phyloP scores from a whole-genome alignment of 1,140 invertebrate species.

The Paracyclopina nana region DNA sequence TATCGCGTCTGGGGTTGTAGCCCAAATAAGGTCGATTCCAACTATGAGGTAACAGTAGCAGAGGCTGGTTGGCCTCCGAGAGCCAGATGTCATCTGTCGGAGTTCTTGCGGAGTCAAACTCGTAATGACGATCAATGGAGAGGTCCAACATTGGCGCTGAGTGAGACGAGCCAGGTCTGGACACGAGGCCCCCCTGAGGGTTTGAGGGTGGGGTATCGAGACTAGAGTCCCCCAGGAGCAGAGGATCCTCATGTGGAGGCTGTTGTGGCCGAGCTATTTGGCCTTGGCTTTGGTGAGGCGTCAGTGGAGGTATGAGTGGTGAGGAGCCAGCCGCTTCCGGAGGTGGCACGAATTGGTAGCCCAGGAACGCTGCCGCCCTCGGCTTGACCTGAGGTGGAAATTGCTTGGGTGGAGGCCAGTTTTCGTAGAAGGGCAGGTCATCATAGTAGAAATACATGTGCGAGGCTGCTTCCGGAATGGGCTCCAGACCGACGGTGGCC shows the following conservation, averaged over 20 bases:
- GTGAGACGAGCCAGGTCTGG: slow-evolving; percentile 19
- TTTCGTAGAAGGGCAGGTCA: slow-evolving; percentile 14
- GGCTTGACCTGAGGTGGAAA: background rate
- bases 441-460: no score
- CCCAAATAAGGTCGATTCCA: slow-evolving; percentile 33
- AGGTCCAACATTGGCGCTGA: slow-evolving; percentile 36
- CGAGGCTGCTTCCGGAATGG: background rate
- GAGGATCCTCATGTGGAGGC: background rate
- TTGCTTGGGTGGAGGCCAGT: slow-evolving; percentile 13
- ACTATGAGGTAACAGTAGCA: slow-evolving; percentile 1
- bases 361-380: background rate
- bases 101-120: slow-evolving; percentile 46
- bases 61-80: slow-evolving; percentile 19
- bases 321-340: background rate
- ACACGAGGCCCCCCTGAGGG: background rate
- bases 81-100: slow-evolving; percentile 24
- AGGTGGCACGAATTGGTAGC: background rate
- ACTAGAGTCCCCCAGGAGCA: background rate
- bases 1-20: slow-evolving; percentile 34
- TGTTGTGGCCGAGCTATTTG: background rate
- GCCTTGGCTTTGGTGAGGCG: background rate
- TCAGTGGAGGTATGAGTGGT: background rate
- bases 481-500: background rate
- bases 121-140: slow-evolving; percentile 84
- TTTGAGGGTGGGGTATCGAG: background rate